Evolutionary conservation across 1,140 invertebrate genomes (phyloP).

Genomic region (Drosophila repletoides): DNA sequence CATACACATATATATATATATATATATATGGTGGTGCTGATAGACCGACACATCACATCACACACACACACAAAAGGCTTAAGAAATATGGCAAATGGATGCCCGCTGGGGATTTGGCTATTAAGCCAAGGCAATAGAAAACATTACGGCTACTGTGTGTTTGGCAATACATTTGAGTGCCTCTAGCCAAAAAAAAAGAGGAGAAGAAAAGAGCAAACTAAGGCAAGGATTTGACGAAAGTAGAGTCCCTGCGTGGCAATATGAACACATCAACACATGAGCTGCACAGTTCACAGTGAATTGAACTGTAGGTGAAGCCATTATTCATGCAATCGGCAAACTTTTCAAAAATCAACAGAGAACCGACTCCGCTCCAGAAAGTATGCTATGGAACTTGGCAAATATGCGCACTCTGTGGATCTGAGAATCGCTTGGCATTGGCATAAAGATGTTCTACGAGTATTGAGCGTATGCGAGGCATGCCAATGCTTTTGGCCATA

Average conservation of each 20-base stretch:
- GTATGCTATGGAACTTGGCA: constrained; percentile 51
- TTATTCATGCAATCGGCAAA: constrained; percentile 48
- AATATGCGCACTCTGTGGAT: constrained; percentile 45
- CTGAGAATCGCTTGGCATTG: constrained; percentile 18
- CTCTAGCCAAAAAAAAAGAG: not conserved
- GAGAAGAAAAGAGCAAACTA: not conserved
- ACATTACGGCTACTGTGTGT: constrained; percentile 37
- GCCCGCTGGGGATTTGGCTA: constrained; percentile 48
- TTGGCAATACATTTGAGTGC: constrained; percentile 56
- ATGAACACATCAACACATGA: constrained; percentile 43
- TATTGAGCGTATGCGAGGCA: constrained; percentile 47
- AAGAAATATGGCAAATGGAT: constrained; percentile 65
- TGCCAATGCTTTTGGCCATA: constrained; percentile 57
- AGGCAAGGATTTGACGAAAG: not conserved
- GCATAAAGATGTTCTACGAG: constrained; percentile 50
- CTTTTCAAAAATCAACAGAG: constrained; percentile 30
- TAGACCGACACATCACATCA: not conserved
- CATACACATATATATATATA: too few relatives aligned
- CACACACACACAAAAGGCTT: constrained; percentile 34
- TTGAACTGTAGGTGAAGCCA: constrained; percentile 39
- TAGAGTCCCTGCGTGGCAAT: not conserved
- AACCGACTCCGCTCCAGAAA: constrained; percentile 16
- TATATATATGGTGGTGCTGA: too few relatives aligned
- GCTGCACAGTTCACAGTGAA: not conserved
- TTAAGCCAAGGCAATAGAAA: constrained; percentile 50